Conservation (phyloP, 35 echinoderm and acorn worm species). For the Ophioderma brevispina region DNA sequence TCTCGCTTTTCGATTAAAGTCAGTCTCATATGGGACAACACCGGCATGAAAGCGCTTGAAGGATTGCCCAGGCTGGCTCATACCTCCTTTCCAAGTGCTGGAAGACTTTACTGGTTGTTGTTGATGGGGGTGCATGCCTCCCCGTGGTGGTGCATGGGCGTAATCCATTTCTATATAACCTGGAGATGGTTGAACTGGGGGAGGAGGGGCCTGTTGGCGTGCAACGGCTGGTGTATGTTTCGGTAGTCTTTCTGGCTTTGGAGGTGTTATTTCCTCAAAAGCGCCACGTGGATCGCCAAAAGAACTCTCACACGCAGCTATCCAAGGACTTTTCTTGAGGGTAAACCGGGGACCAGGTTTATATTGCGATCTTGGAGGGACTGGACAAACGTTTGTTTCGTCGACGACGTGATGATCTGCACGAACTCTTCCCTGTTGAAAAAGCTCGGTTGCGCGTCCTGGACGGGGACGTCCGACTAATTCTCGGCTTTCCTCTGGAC, state of each 20-base stretch:
- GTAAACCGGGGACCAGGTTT: background rate
- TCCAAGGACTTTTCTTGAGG: constrained; percentile 47
- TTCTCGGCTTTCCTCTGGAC: constrained; percentile 3
- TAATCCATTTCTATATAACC: background rate
- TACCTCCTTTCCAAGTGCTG: constrained; percentile 6
- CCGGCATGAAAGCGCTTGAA: constrained; percentile 11
- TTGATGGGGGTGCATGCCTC: background rate
- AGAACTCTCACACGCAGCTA: constrained; percentile 39
- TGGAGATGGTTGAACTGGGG: background rate
- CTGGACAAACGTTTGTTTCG: constrained; percentile 46
- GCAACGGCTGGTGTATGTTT: background rate
- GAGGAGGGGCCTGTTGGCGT: background rate
- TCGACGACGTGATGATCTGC: constrained; percentile 90
- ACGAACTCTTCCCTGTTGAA: constrained; percentile 69
- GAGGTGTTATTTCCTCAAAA: background rate
- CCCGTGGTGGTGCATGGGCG: background rate
- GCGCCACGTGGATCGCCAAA: constrained; percentile 29
- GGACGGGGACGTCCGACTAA: background rate
- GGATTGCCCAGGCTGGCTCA: background rate
- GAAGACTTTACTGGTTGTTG: constrained; percentile 1
- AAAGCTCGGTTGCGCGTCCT: constrained; percentile 79
- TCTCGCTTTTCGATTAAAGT: constrained; percentile 25
- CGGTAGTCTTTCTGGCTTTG: background rate
- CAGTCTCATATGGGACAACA: constrained; percentile 22
- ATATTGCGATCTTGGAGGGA: background rate